phyloP scores from a whole-genome alignment of 2,113 vertebrate genomes.

The Machaerirhynchus nigripectus region DNA sequence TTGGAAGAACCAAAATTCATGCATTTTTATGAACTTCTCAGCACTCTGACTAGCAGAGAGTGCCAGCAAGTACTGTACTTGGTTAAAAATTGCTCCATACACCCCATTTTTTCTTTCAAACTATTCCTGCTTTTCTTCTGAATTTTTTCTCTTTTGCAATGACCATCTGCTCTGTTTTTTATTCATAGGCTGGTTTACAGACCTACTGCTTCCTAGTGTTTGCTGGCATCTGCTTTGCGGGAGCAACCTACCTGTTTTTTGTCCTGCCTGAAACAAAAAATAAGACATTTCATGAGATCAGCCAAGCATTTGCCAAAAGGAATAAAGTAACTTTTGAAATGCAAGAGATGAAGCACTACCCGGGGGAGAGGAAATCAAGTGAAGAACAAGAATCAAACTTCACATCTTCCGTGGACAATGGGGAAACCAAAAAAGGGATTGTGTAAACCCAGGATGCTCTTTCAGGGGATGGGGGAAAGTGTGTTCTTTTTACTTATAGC shows the following conservation, averaged over 20 bases:
- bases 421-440: neutral
- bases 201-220: constrained; percentile 91
- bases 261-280: constrained; percentile 96
- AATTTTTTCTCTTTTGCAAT: neutral
- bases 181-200: constrained; percentile 76
- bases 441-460: neutral
- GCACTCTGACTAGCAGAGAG: neutral
- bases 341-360: constrained; percentile 66
- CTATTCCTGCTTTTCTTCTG: neutral
- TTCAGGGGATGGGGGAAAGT: neutral
- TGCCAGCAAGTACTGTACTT: neutral
- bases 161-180: neutral
- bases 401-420: neutral
- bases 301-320: constrained; percentile 85
- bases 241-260: constrained; percentile 80
- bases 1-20: neutral
- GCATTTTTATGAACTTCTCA: neutral
- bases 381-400: constrained; percentile 22
- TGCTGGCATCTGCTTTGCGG: constrained; percentile 76
- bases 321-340: constrained; percentile 73
- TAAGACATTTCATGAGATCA: constrained; percentile 90
- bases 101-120: neutral
- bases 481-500: neutral
- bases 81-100: neutral
- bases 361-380: neutral